Evolutionary conservation across 1,140 invertebrate genomes (phyloP).

Genomic region (Hycleus phaleratus): DNA sequence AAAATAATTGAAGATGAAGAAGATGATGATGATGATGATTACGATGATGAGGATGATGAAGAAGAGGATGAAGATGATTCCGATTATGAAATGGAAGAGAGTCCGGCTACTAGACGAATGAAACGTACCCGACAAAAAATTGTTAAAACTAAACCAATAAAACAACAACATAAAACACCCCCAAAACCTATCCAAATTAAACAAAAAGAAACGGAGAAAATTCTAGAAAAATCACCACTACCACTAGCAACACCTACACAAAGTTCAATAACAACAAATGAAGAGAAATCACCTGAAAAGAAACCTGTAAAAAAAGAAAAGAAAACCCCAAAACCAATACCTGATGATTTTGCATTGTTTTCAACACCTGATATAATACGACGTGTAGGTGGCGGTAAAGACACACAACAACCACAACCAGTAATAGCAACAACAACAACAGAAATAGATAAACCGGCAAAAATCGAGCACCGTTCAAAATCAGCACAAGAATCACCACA

Average conservation of each 20-base stretch:
- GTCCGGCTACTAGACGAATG: background rate
- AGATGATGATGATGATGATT: constrained; percentile 19
- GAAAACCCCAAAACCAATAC: constrained; percentile 54
- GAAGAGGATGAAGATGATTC: constrained; percentile 33
- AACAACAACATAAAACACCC: constrained; percentile 13
- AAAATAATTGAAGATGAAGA: constrained; percentile 14
- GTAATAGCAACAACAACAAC: constrained; percentile 22
- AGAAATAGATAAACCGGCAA: constrained; percentile 34
- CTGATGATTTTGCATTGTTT: constrained; percentile 61
- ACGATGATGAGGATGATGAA: constrained; percentile 24
- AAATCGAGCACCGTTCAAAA: constrained; percentile 38
- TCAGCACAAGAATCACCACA: constrained; percentile 14
- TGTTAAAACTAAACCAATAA: constrained; percentile 2
- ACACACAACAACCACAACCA: constrained; percentile 32
- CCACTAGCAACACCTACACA: no score
- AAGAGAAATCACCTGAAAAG: constrained; percentile 24
- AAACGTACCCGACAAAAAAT: constrained; percentile 1
- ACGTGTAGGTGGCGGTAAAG: constrained; percentile 49
- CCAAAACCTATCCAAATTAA: constrained; percentile 25
- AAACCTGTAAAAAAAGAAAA: constrained; percentile 56
- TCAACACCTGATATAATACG: constrained; percentile 71
- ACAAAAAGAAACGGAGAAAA: constrained; percentile 37
- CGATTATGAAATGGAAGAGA: constrained; percentile 38
- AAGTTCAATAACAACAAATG: background rate
- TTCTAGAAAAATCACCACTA: constrained; percentile 37